phyloP scores from a whole-genome alignment of 2,113 vertebrate genomes.

The Heteronetta atricapilla region DNA sequence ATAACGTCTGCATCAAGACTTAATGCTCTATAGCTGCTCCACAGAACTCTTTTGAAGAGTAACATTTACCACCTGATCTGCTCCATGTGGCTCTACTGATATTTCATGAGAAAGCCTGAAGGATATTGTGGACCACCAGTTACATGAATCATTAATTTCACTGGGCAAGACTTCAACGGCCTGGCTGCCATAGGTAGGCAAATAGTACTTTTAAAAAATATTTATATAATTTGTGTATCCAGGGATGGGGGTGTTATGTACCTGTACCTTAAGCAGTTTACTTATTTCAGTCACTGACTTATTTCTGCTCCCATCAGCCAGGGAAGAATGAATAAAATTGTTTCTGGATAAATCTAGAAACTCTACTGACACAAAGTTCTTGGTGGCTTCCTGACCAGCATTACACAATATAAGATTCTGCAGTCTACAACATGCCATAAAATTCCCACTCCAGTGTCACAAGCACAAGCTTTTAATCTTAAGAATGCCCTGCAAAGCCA shows the following conservation, averaged over 20 bases:
- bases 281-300: neutral
- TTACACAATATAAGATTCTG: neutral
- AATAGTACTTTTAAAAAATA: neutral
- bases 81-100: neutral
- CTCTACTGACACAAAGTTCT: neutral
- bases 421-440: neutral
- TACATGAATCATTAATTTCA: neutral
- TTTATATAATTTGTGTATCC: neutral
- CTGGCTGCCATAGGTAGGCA: neutral
- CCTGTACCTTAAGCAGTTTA: neutral
- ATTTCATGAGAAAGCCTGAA: neutral
- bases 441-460: neutral
- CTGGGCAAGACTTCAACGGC: neutral
- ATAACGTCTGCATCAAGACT: neutral
- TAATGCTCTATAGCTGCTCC: neutral
- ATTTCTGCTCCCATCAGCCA: neutral
- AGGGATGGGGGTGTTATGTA: accelerated
- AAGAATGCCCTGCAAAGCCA: accelerated
- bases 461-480: accelerated
- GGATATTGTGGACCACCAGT: neutral
- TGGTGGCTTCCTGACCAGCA: accelerated
- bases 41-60: neutral
- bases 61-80: neutral
- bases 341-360: neutral
- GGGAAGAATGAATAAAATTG: neutral